phyloP scores from a whole-genome alignment of 2,113 vertebrate genomes.

The Ptyas mucosa region DNA sequence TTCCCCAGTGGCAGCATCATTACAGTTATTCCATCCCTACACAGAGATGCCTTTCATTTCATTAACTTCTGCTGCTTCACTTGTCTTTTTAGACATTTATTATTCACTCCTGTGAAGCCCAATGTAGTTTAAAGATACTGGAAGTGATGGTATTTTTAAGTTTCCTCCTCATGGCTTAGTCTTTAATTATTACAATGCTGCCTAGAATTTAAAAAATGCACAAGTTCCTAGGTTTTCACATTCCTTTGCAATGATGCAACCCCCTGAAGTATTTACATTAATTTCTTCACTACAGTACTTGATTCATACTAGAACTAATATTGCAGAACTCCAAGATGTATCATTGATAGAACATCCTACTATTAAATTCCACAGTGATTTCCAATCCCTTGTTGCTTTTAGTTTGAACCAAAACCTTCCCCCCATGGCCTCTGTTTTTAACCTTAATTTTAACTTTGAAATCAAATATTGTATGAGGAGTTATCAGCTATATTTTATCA shows the following conservation, averaged over 20 bases:
- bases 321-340: neutral
- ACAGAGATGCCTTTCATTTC: neutral
- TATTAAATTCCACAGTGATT: neutral
- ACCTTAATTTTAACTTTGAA: neutral
- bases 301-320: neutral
- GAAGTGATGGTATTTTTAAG: neutral
- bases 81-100: neutral
- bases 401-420: neutral
- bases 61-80: neutral
- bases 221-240: neutral
- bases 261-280: neutral
- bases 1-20: neutral
- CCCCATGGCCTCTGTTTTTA: neutral
- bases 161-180: neutral
- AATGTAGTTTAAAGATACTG: neutral
- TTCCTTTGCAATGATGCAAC: neutral
- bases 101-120: neutral
- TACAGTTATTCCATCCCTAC: neutral
- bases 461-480: neutral
- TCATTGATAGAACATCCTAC: neutral
- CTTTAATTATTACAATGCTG: neutral
- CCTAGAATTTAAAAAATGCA: neutral
- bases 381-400: neutral
- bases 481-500: neutral
- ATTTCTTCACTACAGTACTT: neutral